These are phyloP conservation scores for Chascanopsetta lugubris DNA, from an alignment of 2,113 vertebrate genomes.

Conservation along the genomic window DNA sequence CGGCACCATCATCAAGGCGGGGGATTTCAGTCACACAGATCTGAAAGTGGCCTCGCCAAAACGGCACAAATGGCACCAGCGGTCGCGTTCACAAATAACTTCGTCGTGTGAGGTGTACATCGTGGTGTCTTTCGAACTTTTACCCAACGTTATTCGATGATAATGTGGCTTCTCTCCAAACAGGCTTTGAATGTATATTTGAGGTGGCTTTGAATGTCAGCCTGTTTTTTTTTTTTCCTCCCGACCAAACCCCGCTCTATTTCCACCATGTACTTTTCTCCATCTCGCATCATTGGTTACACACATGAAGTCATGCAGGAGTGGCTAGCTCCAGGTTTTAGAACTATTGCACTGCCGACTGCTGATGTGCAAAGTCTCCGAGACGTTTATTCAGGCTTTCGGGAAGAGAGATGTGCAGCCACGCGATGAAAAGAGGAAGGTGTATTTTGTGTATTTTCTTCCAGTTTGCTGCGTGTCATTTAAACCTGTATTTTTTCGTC, in stretches of 20 bases:
- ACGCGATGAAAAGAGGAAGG: background rate
- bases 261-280: background rate
- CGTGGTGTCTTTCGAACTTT: background rate
- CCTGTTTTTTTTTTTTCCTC: background rate
- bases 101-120: too few relatives aligned
- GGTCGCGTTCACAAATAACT: too few relatives aligned
- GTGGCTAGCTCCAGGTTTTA: background rate
- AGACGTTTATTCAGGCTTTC: background rate
- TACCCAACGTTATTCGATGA: background rate
- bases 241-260: background rate
- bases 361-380: background rate
- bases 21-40: too few relatives aligned
- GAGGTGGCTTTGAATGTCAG: background rate
- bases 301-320: background rate
- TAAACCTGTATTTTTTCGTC: too few relatives aligned
- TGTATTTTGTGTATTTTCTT: background rate
- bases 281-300: background rate
- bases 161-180: background rate
- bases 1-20: too few relatives aligned
- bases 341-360: background rate
- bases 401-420: background rate
- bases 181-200: background rate
- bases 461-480: background rate
- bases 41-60: too few relatives aligned
- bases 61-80: too few relatives aligned